A percentile compares a stretch with the other conserved stretches of the same genome.
Evolutionary conservation across 2,797 vertebrate species (phyloP).

Genomic region (Scarus forsteni): DNA sequence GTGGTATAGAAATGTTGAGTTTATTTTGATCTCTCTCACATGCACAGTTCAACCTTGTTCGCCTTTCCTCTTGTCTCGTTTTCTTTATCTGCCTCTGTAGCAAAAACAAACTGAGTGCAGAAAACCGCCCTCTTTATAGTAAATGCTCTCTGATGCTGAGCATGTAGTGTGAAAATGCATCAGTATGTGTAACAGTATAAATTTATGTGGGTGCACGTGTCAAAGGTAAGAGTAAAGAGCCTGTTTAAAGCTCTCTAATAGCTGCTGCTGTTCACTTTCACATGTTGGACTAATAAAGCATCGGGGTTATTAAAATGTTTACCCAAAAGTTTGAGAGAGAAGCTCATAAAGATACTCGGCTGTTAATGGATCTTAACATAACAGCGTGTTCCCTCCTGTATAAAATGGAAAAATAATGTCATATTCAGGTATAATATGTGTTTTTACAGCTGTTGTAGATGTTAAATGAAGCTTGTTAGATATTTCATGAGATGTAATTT

Average conservation of each 20-base stretch:
- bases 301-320: conserved; percentile 74
- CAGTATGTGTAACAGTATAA: conserved; percentile 42
- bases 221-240: conserved; percentile 69
- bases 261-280: conserved; percentile 61
- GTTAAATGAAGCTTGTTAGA: conserved; percentile 23
- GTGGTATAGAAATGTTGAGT: background rate
- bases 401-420: conserved; percentile 33
- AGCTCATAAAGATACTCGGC: conserved; percentile 75
- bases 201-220: conserved; percentile 59
- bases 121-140: conserved; percentile 11
- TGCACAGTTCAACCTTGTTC: background rate
- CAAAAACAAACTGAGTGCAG: conserved; percentile 2
- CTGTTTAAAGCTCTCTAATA: conserved; percentile 70
- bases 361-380: conserved; percentile 56
- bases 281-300: conserved; percentile 76
- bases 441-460: conserved; percentile 27
- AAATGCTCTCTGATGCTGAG: conserved; percentile 26
- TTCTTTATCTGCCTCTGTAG: conserved; percentile 29
- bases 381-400: conserved; percentile 35
- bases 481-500: conserved; percentile 5
- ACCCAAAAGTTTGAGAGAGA: conserved; percentile 62
- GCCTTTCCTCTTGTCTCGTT: conserved; percentile 4
- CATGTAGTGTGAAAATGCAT: conserved; percentile 48
- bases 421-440: conserved; percentile 33
- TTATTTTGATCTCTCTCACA: background rate